Base-by-base conservation (phyloP, 2,797 vertebrate species). In the Pangasius macronema region DNA sequence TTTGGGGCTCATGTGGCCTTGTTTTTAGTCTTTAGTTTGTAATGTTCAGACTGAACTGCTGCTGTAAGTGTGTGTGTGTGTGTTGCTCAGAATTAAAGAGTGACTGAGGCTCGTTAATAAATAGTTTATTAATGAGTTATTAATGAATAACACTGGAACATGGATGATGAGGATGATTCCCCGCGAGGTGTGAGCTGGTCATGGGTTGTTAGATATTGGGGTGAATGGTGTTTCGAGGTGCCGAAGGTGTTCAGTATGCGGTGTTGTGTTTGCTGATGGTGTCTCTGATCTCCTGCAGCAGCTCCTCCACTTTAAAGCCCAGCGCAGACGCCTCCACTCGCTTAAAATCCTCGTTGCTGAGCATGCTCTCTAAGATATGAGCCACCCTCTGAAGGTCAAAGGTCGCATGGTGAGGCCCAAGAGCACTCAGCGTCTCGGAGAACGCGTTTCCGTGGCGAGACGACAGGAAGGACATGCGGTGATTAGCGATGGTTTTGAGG, bases 301-400 rank as follows among this genome's bases (percentile, higher is more conserved):
- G 91, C 42, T 91, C 92, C 85, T 96, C 96, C 14, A 96, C 96
- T 82, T 92, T 88, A 0, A 95, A 94, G 3, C 92, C 94, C 59
- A 96, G 94, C 0, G 92, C 30, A 0, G 94, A 93, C 1, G 93
- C 94, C 63, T 97, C 96, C 0, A 99, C 94, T 59, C 92, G 94
- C 88, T 95, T 96, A 92, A 99, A 99, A 92, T 99, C 97, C 36
- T 97, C 96, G 39, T 98, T 96, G 85, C 93, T 94, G 6, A 97
- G 95, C n/a, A 99, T 90, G 14, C 96, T 96, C 63, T 97, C 95
- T 57, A 99, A 94, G 88, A 97, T 95, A 77, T 97, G 94, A n/a
- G 93, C 93, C 10, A 97, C 94, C 89, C 97, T 95, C 89, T 97
- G 94, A 1, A 98, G 92, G 90, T 99, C 99, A 84, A 99, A 99